Conservation (phyloP, 30 jellyfish, hydroid and myxozoan genomes). For the Aurelia aurita complex sp. Pacific region DNA sequence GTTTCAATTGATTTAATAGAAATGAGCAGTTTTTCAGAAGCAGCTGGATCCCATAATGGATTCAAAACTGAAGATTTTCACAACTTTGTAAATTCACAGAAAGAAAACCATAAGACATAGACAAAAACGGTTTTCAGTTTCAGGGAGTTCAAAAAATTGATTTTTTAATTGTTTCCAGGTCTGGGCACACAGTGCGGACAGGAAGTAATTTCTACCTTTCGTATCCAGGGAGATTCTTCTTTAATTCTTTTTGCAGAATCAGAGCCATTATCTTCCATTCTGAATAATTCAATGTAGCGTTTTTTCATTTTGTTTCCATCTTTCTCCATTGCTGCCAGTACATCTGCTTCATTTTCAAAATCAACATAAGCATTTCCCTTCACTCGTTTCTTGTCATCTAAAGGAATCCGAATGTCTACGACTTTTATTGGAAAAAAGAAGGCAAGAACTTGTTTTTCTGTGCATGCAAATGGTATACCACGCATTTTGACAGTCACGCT, state of each 20-base stretch:
- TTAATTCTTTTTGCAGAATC: constrained; percentile 10
- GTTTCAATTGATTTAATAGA: too few relatives aligned
- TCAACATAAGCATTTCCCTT: constrained; percentile 97
- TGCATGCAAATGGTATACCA: constrained; percentile 89
- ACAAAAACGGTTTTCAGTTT: too few relatives aligned
- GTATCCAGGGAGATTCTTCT: constrained; percentile 54
- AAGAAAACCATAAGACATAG: too few relatives aligned
- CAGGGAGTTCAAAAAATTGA: too few relatives aligned
- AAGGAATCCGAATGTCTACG: constrained; percentile 82
- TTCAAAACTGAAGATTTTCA: too few relatives aligned
- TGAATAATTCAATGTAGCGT: constrained; percentile 83
- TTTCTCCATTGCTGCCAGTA: constrained; percentile 65
- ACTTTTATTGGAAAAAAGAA: constrained; percentile 79
- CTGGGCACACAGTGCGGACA: too few relatives aligned
- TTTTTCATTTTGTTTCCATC: constrained; percentile 59
- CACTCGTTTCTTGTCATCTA: constrained; percentile 69
- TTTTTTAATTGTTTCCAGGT: too few relatives aligned
- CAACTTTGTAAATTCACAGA: too few relatives aligned
- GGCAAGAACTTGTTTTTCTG: constrained; percentile 77
- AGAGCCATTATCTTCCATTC: constrained; percentile 34
- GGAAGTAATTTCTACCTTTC: constrained; percentile 47
- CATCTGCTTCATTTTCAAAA: constrained; percentile 65
- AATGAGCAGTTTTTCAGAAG: too few relatives aligned
- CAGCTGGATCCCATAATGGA: too few relatives aligned
- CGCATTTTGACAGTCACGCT: constrained; percentile 76